phyloP scores from a whole-genome alignment of 2,113 vertebrate species.

The Lasiurus borealis region DNA sequence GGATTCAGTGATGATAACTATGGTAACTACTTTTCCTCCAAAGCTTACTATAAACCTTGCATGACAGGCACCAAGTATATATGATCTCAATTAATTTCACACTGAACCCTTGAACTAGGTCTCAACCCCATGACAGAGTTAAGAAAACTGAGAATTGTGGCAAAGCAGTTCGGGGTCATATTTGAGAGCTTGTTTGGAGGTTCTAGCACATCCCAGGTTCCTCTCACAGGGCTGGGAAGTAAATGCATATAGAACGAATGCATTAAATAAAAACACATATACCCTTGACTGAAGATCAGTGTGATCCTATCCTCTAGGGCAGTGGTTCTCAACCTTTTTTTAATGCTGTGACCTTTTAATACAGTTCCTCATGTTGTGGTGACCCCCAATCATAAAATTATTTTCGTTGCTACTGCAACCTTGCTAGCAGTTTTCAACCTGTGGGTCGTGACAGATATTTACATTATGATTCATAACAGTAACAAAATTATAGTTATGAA shows the following conservation, averaged over 20 bases:
- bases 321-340: too few relatives aligned
- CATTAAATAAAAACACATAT: conserved; percentile 50
- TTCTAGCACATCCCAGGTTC: neutral
- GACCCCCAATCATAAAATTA: too few relatives aligned
- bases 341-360: too few relatives aligned
- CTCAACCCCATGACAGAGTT: neutral
- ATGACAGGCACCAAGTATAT: neutral
- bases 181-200: neutral
- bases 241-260: conserved; percentile 14
- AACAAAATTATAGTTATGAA: too few relatives aligned
- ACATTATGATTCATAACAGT: too few relatives aligned
- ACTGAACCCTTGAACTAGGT: neutral
- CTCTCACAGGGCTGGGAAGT: neutral
- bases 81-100: neutral
- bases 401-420: too few relatives aligned
- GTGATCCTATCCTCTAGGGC: too few relatives aligned
- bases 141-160: neutral
- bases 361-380: too few relatives aligned
- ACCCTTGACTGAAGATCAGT: too few relatives aligned
- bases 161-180: conserved; percentile 15
- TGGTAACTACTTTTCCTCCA: neutral
- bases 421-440: too few relatives aligned
- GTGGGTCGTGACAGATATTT: too few relatives aligned
- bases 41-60: neutral
- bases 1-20: neutral